These are phyloP conservation scores for Cercopithecus hamlyni DNA, from an alignment of 2,797 vertebrate species.

Conservation along the genomic window DNA sequence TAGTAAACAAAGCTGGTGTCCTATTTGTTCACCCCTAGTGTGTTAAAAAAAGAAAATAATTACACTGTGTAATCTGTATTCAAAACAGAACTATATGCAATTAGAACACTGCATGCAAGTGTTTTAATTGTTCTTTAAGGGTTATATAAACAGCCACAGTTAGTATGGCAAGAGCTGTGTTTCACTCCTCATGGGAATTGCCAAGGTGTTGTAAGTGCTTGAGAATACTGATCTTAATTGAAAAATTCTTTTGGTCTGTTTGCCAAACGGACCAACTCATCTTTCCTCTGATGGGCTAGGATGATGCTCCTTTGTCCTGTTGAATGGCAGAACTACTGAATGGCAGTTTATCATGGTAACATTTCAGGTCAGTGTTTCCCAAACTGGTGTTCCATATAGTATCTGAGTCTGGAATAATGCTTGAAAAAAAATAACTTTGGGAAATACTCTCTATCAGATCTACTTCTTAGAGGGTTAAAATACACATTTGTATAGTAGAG, in stretches of 20 bases:
- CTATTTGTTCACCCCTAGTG: background rate
- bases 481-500: background rate
- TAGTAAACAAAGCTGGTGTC: background rate
- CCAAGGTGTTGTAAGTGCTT: background rate
- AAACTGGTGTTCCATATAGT: background rate
- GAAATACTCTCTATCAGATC: background rate
- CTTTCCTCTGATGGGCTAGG: background rate
- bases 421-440: background rate
- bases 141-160: background rate
- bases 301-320: background rate
- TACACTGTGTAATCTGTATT: background rate
- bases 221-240: background rate
- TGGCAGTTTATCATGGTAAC: background rate
- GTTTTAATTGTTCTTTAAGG: background rate
- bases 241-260: background rate
- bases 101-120: background rate
- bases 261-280: background rate
- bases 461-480: background rate
- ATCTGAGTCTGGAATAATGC: background rate
- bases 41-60: background rate
- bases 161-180: background rate
- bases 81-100: background rate
- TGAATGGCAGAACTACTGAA: background rate
- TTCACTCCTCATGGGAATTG: background rate
- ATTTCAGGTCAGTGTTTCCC: background rate